Evolutionary conservation across 2,113 vertebrate species (phyloP).

Genomic region (Amblyornis subalaris): DNA sequence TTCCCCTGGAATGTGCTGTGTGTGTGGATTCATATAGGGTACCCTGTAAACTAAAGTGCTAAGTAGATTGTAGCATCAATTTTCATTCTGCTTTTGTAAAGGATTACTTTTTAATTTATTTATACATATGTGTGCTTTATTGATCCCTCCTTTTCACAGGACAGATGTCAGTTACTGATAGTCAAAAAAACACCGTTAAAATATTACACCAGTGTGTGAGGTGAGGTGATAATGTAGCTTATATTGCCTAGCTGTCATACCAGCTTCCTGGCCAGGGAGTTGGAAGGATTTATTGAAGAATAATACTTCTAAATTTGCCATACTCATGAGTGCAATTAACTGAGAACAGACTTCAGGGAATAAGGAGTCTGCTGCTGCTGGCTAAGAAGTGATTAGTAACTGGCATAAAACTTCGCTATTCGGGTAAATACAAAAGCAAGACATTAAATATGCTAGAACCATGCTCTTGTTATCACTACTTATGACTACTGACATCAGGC

Average conservation of each 20-base stretch:
- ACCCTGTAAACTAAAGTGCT: neutral
- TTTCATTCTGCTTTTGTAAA: neutral
- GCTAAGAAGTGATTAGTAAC: conserved; percentile 39
- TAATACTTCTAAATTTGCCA: conserved; percentile 32
- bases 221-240: neutral
- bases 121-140: neutral
- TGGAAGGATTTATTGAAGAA: neutral
- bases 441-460: conserved; percentile 44
- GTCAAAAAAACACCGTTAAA: neutral
- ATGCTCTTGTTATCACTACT: conserved; percentile 28
- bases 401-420: conserved; percentile 16
- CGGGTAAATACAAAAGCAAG: conserved; percentile 6
- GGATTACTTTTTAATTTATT: neutral
- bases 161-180: neutral
- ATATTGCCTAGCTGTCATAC: neutral
- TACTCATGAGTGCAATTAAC: conserved; percentile 54
- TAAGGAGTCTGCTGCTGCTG: conserved; percentile 6
- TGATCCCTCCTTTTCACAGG: neutral
- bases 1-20: neutral
- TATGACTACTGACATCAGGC: conserved; percentile 37
- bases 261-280: neutral
- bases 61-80: neutral
- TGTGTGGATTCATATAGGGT: neutral
- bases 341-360: conserved; percentile 39
- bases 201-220: neutral